Evolutionary conservation across 2,797 vertebrate species (phyloP).

Genomic region (Meriones psammophilus): DNA sequence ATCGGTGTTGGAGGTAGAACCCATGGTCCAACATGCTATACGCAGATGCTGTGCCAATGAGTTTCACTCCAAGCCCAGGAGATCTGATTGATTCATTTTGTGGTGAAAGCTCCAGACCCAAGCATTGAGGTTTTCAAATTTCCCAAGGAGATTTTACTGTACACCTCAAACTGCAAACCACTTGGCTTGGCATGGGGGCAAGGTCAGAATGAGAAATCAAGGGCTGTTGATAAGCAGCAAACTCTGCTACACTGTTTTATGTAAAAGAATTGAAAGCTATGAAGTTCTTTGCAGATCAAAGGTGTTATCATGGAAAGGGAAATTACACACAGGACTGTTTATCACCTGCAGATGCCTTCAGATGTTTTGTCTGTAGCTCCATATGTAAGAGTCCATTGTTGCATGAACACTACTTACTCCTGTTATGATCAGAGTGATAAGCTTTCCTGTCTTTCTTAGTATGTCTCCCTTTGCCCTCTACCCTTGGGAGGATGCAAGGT

Average conservation of each 20-base stretch:
- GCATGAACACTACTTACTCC: background rate
- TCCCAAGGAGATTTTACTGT: background rate
- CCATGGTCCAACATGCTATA: background rate
- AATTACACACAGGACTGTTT: background rate
- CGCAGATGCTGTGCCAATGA: background rate
- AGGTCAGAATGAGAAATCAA: background rate
- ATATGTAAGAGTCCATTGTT: constrained; percentile 8
- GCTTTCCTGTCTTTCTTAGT: background rate
- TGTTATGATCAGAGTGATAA: background rate
- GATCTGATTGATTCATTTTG: constrained; percentile 2
- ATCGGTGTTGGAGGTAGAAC: background rate
- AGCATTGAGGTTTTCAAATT: background rate
- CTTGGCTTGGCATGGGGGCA: background rate
- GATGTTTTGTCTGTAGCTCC: background rate
- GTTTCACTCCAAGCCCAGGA: background rate
- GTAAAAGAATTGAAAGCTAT: constrained; percentile 38
- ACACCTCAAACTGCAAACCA: background rate
- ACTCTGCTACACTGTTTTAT: constrained; percentile 37
- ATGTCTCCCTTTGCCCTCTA: constrained; percentile 3
- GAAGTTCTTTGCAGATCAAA: constrained; percentile 48
- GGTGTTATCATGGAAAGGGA: constrained; percentile 15
- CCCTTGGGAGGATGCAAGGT: background rate
- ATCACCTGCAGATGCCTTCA: constrained; percentile 24
- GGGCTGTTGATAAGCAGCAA: background rate
- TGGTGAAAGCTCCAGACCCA: background rate